phyloP scores from a whole-genome alignment of 2,113 vertebrate species.

The Egretta garzetta region DNA sequence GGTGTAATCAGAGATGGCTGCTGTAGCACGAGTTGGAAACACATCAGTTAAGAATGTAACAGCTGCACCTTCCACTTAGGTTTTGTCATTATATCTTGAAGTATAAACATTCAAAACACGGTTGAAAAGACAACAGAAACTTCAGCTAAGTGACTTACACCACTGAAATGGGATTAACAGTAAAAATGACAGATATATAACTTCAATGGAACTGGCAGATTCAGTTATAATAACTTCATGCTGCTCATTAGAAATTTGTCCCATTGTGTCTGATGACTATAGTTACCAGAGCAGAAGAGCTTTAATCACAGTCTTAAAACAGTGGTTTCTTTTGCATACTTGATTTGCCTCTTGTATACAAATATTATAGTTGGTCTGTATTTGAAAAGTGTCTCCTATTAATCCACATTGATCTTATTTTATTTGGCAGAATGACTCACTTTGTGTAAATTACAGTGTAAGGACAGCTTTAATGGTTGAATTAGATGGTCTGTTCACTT shows the following conservation, averaged over 20 bases:
- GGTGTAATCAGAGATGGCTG: slow-evolving; percentile 46
- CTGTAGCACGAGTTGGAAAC: neutral
- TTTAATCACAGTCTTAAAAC: neutral
- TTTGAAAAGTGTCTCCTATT: neutral
- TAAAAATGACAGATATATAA: neutral
- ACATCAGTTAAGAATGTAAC: neutral
- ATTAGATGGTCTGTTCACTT: neutral
- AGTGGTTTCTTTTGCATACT: neutral
- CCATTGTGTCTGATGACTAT: neutral
- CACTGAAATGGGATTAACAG: neutral
- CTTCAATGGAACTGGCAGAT: neutral
- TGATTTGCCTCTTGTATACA: neutral
- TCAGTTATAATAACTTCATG: neutral
- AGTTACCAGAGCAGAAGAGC: neutral
- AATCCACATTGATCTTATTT: neutral
- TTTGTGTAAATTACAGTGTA: neutral
- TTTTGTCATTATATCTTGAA: neutral
- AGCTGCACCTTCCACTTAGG: neutral
- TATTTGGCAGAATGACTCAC: neutral
- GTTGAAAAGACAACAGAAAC: neutral
- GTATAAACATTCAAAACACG: neutral
- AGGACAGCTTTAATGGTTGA: neutral
- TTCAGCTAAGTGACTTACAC: neutral
- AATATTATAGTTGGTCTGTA: neutral
- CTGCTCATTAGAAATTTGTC: neutral